Evolutionary conservation across 2,888 invertebrate species (phyloP), one percentile per base, ranked within the genome.

Genomic region (Argyra leucocephala): DNA sequence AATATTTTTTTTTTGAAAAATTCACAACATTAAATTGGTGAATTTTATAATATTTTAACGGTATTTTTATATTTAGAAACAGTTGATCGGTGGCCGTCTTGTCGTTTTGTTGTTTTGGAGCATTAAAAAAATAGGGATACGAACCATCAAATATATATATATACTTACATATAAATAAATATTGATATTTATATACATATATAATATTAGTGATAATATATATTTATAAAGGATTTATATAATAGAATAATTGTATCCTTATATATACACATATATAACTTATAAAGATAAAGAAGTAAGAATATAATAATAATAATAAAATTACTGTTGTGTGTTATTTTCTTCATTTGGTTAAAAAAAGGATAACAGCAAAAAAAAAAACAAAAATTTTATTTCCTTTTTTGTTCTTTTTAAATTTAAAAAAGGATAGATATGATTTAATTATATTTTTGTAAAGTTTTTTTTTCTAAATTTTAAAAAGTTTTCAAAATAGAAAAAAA

Each of bases 71-170:
- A 48, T 48, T 48, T 48, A 48, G n/a, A 48, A 48, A 48, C 48
- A 48, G 48, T 48, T 48, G 48, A 48, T 48, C 48, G 48, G 48
- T 48, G 48, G 18, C 12, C 48, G 48, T 48, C 48, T 48, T 48
- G 48, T 48, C 48, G 48, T 48, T 48, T 48, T 48, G 48, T 48
- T 48, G 48, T 48, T 48, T 48, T 48, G 48, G 48, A 48, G 48
- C 48, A 48, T 48, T 2, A 48, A 48, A 48, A 18, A 18, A 31
- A 31, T 48, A 12, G 48, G 48, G 48, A 48, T 48, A 48, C 48
- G 48, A 48, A n/a, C 48, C 48, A 18, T 48, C 6, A 48, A 7
- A 15, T 48, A 48, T 48, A 48, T n/a, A 6, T 48, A n/a, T 15
- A 48, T 48, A 48, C 3, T 12, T 18, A 48, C 6, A 48, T 18